A percentile compares a stretch with the other conserved stretches of the same genome.
Evolutionary conservation across 2,888 invertebrate genomes (phyloP).

Genomic region (Sarcophaga subvicina): DNA sequence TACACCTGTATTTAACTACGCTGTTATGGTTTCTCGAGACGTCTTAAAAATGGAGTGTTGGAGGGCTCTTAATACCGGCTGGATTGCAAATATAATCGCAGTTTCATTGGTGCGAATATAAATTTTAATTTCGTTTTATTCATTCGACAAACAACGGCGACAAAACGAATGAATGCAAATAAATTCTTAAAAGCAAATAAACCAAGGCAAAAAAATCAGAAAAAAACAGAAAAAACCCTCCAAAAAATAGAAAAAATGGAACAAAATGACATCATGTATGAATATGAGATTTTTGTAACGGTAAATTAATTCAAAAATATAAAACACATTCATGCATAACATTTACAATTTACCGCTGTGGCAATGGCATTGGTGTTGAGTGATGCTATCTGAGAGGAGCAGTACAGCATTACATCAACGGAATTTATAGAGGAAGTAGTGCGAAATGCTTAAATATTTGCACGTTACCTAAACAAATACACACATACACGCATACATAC

Average conservation of each 20-base stretch:
- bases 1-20: background rate
- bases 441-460: background rate
- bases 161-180: background rate
- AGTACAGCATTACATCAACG: no score
- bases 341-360: background rate
- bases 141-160: background rate
- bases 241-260: constrained; percentile 4
- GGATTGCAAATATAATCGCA: constrained; percentile 1
- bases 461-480: background rate
- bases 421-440: no score
- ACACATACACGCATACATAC: background rate
- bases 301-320: constrained; percentile 59
- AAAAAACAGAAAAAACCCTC: background rate
- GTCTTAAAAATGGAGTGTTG: no score
- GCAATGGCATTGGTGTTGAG: background rate
- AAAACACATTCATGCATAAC: background rate
- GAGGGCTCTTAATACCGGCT: no score
- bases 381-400: no score
- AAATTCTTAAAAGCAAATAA: background rate
- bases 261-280: constrained; percentile 12
- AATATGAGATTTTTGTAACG: constrained; percentile 23
- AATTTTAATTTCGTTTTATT: constrained; percentile 27
- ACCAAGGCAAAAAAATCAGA: background rate
- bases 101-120: constrained; percentile 37
- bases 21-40: background rate